Evolutionary conservation across 2,888 invertebrate genomes (phyloP).

Genomic region (Sphaeridia pumilis): DNA sequence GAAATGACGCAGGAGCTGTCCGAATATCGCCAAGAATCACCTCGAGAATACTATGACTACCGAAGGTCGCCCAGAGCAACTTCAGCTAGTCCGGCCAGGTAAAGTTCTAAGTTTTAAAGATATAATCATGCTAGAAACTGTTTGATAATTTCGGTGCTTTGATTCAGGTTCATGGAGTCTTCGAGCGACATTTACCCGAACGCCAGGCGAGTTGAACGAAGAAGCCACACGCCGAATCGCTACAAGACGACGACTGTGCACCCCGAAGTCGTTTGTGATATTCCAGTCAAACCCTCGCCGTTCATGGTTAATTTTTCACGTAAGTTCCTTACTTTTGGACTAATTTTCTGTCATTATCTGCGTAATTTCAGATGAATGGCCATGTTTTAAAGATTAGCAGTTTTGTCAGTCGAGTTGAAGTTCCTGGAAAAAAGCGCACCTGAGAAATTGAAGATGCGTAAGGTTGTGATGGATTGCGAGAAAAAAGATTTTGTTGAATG

Average conservation of each 20-base stretch:
- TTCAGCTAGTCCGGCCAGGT: conserved; percentile 26
- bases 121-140: not conserved
- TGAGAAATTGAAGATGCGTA: too few relatives aligned
- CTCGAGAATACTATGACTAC: conserved; percentile 35
- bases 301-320: conserved; percentile 35
- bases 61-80: conserved; percentile 21
- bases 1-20: conserved; percentile 32
- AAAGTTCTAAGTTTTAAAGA: not conserved
- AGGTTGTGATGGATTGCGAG: too few relatives aligned
- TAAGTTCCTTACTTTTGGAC: too few relatives aligned
- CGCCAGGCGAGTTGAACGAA: conserved; percentile 14
- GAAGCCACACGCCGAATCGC: conserved; percentile 16
- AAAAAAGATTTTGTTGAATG: too few relatives aligned
- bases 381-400: too few relatives aligned
- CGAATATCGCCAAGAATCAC: conserved; percentile 32
- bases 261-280: conserved; percentile 49
- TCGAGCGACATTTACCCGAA: conserved; percentile 34
- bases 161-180: conserved; percentile 10
- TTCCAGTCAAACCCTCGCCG: conserved; percentile 40
- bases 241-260: conserved; percentile 43
- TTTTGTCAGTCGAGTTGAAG: too few relatives aligned
- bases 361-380: too few relatives aligned
- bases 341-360: too few relatives aligned
- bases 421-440: too few relatives aligned
- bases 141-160: not conserved